Evolutionary conservation across 2,113 vertebrate species (phyloP).

Genomic region (Puntigrus tetrazona): DNA sequence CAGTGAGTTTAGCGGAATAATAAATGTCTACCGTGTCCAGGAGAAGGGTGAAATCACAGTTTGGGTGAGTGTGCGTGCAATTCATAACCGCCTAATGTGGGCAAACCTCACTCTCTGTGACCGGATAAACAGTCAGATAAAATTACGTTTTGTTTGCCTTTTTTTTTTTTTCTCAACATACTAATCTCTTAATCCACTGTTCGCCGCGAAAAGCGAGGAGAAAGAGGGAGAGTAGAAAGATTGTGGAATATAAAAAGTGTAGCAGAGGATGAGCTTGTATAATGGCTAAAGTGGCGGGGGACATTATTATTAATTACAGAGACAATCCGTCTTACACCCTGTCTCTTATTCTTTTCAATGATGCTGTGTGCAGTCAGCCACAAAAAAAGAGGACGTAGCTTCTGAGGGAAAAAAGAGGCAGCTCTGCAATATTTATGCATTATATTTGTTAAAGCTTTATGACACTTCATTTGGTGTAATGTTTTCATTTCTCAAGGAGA

Average conservation of each 20-base stretch:
- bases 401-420: background rate
- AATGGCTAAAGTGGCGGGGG: constrained; percentile 46
- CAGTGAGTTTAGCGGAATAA: constrained; percentile 27
- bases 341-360: constrained; percentile 24
- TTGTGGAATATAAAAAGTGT: background rate
- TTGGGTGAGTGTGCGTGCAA: background rate
- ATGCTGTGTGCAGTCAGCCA: background rate
- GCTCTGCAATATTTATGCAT: background rate
- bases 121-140: constrained; percentile 49
- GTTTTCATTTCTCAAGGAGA: constrained; percentile 27
- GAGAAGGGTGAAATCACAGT: constrained; percentile 15
- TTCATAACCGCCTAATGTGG: background rate
- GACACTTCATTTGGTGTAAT: constrained; percentile 8
- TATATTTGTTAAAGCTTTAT: constrained; percentile 20
- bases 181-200: constrained; percentile 57
- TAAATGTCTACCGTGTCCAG: constrained; percentile 24
- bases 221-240: background rate
- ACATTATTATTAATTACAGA: constrained; percentile 56
- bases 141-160: constrained; percentile 32
- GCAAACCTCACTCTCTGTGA: constrained; percentile 13
- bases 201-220: background rate
- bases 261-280: constrained; percentile 26
- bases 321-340: constrained; percentile 29
- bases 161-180: background rate
- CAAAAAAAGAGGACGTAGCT: background rate